These are phyloP conservation scores for Sceloporus tristichus DNA, from an alignment of 2,113 vertebrate genomes.

Conservation along the genomic window DNA sequence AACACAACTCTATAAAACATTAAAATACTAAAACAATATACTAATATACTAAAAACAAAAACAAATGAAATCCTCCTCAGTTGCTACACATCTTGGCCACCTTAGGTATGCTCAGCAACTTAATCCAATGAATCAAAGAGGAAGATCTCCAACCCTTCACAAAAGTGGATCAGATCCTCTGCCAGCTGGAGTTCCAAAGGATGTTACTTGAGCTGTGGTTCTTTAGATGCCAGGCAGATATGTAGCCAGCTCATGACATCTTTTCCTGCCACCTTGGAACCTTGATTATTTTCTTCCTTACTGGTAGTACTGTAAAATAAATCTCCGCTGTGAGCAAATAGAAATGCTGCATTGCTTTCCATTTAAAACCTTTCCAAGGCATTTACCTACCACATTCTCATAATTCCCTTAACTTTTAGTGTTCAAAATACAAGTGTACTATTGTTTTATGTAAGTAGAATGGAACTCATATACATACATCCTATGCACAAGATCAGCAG, in stretches of 20 bases:
- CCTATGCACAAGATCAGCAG: background rate
- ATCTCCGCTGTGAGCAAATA: background rate
- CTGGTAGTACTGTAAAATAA: background rate
- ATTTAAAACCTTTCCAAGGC: background rate
- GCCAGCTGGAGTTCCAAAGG: too few species aligned
- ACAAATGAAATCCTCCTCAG: too few species aligned
- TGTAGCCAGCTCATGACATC: background rate
- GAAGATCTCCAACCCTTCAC: too few species aligned
- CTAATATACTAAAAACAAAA: too few species aligned
- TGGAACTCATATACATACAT: background rate
- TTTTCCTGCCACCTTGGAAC: slow-evolving; percentile 1
- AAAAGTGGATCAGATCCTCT: too few species aligned
- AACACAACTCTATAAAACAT: too few species aligned
- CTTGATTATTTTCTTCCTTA: background rate
- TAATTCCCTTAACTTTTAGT: background rate
- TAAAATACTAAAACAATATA: too few species aligned
- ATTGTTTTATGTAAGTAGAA: background rate
- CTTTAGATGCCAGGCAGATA: background rate
- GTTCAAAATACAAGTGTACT: background rate
- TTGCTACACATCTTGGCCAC: too few species aligned
- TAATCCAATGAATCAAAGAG: too few species aligned
- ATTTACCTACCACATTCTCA: background rate
- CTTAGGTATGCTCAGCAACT: too few species aligned
- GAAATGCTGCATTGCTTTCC: background rate
- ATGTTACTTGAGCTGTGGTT: background rate